Base-by-base conservation (phyloP, 2,113 vertebrate species). In the Alexandromys fortis region DNA sequence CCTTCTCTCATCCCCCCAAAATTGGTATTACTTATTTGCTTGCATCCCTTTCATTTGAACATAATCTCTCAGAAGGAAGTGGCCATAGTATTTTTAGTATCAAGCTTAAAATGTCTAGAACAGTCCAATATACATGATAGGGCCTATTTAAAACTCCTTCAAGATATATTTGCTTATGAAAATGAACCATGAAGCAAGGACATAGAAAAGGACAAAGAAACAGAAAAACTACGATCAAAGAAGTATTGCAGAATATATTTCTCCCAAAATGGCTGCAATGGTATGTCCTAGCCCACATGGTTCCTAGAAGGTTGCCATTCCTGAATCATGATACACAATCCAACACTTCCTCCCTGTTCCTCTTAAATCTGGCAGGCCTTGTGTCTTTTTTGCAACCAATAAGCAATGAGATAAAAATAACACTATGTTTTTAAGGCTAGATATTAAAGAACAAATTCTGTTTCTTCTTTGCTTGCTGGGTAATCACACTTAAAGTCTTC, bases 381-480 rank as follows among this genome's bases (percentile, higher is more conserved):
- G 2, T 87, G 45, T 75, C 58, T 92, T 85, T 11, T 33, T 92
- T 86, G 28, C 1, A 79, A 26, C n/a, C 30, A 83, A 65, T 42
- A 85, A 88, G 13, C 45, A 70, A 68, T 47, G 63, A 88, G 49
- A 28, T 35, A 75, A 24, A 92, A 92, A 88, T 76, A 91, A 79
- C 65, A 33, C 35, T 19, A 0, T 52, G 78, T 58, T 79, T 88
- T 52, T 17, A 21, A 94, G 35, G 19, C 8, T 90, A 63, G 14
- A 17, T 76, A 77, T 76, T 89, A 45, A 73, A 90, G 86, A 8
- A 13, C 79, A 33, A 55, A 35, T 52, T 70, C 3, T 33, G 38
- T 65, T 76, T 91, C 81, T 92, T 9, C 58, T 10, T 81, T 92
- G 52, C 63, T 95, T 94, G 72, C n/a, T 94, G 22, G 33, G 88